Evolutionary conservation across 2,888 invertebrate genomes (phyloP).

Genomic region (Stomorhina lunata): DNA sequence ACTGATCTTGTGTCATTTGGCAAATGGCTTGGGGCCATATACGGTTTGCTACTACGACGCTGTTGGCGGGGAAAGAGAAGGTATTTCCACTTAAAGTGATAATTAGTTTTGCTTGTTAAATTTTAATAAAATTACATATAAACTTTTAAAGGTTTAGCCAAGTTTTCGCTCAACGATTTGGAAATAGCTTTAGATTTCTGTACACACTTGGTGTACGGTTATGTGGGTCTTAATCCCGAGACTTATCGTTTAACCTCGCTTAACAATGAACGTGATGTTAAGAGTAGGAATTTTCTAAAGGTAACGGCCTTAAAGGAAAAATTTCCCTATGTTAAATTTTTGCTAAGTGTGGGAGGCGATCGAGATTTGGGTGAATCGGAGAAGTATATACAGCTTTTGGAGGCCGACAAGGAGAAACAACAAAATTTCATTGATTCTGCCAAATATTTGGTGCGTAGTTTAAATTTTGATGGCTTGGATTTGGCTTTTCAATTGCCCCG

Average conservation of each 20-base stretch:
- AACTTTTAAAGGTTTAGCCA: slow-evolving; percentile 85
- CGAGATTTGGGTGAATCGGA: slow-evolving; percentile 83
- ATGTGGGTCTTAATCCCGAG: slow-evolving; percentile 86
- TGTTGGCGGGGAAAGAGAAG: slow-evolving; percentile 30
- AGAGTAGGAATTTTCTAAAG: slow-evolving; percentile 86
- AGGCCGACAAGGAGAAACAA: slow-evolving; percentile 85
- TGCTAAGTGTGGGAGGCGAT: slow-evolving; percentile 89
- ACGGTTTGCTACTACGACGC: slow-evolving; percentile 64
- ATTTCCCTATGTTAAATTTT: slow-evolving; percentile 86
- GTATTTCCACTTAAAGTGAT: slow-evolving; percentile 29
- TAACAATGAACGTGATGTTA: slow-evolving; percentile 85
- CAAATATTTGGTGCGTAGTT: slow-evolving; percentile 85
- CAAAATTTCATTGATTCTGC: slow-evolving; percentile 87
- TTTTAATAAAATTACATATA: too few relatives aligned
- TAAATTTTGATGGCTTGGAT: slow-evolving; percentile 93
- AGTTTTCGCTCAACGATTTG: slow-evolving; percentile 86
- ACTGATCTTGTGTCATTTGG: slow-evolving; percentile 21
- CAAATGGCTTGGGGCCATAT: slow-evolving; percentile 50
- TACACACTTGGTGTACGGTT: slow-evolving; percentile 89
- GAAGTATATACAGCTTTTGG: slow-evolving; percentile 86
- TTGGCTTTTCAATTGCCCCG: slow-evolving; percentile 91
- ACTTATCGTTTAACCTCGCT: slow-evolving; percentile 86
- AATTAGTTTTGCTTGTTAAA: too few relatives aligned
- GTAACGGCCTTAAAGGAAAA: slow-evolving; percentile 86
- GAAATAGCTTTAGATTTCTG: slow-evolving; percentile 89